phyloP scores from a whole-genome alignment of 2,888 invertebrate genomes.

The Bimastos eiseni region DNA sequence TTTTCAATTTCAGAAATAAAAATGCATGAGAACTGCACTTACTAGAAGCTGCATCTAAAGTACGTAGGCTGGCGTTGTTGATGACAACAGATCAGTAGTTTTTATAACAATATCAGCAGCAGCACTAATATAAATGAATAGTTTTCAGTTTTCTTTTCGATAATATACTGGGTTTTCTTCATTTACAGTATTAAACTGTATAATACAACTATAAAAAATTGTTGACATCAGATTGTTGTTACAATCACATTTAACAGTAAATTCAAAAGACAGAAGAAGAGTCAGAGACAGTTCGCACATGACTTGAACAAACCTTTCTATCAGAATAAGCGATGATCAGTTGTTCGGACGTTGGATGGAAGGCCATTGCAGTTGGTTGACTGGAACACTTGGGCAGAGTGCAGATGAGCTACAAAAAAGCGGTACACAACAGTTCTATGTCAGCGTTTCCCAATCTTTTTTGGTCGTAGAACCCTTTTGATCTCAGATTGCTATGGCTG shows the following conservation, averaged over 20 bases:
- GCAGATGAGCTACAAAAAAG: slow-evolving; percentile 68
- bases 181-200: no score
- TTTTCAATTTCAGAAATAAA: background rate
- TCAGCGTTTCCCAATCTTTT: no score
- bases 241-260: background rate
- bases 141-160: background rate
- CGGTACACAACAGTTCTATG: slow-evolving; percentile 54
- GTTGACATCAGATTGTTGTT: no score
- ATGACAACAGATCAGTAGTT: background rate
- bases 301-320: slow-evolving; percentile 70
- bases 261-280: background rate
- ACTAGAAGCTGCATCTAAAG: background rate
- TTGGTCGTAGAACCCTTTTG: no score
- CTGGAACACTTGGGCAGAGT: slow-evolving; percentile 73
- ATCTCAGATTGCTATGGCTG: no score
- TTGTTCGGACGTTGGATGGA: slow-evolving; percentile 69
- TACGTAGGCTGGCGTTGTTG: background rate
- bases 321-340: slow-evolving; percentile 78
- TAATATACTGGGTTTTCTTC: no score
- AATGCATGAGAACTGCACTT: background rate
- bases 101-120: background rate
- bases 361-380: slow-evolving; percentile 74
- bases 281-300: background rate
- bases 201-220: no score
- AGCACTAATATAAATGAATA: background rate